These are phyloP conservation scores for Hymenopus coronatus DNA, from an alignment of 2,888 invertebrate species.

Conservation along the genomic window DNA sequence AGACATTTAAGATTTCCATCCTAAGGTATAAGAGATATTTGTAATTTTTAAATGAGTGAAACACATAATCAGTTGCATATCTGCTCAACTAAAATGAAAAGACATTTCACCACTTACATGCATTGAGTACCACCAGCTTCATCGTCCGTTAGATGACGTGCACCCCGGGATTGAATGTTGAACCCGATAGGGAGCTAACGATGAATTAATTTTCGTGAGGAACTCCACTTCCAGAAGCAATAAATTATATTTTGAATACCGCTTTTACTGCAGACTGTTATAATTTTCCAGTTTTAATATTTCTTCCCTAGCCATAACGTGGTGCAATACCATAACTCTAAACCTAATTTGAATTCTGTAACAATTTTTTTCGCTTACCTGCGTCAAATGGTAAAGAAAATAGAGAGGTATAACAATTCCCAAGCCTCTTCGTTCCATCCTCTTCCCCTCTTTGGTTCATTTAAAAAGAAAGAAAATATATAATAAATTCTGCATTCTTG, in stretches of 20 bases:
- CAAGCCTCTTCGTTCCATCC: background rate
- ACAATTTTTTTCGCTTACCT: background rate
- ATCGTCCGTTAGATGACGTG: too few species aligned
- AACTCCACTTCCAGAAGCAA: background rate
- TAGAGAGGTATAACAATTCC: conserved; percentile 1
- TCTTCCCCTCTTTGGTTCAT: background rate
- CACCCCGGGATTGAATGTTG: background rate
- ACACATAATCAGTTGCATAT: too few species aligned
- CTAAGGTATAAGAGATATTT: too few species aligned
- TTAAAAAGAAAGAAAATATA: conserved; percentile 12
- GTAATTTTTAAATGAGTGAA: too few species aligned
- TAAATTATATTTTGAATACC: background rate
- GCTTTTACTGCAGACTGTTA: background rate
- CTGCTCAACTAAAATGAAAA: too few species aligned
- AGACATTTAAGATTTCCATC: too few species aligned
- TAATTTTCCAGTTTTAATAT: background rate
- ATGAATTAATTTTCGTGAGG: background rate
- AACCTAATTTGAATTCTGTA: background rate
- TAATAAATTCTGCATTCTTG: conserved; percentile 2
- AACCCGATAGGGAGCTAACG: background rate
- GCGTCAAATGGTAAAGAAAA: background rate
- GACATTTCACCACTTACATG: too few species aligned
- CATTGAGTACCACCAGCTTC: too few species aligned
- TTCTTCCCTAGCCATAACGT: background rate
- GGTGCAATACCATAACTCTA: background rate